Percentiles rank a stretch among this genome's conserved stretches.
These are phyloP conservation scores for Coboldia fuscipes DNA, from an alignment of 1,140 invertebrate genomes.

Conservation along the genomic window DNA sequence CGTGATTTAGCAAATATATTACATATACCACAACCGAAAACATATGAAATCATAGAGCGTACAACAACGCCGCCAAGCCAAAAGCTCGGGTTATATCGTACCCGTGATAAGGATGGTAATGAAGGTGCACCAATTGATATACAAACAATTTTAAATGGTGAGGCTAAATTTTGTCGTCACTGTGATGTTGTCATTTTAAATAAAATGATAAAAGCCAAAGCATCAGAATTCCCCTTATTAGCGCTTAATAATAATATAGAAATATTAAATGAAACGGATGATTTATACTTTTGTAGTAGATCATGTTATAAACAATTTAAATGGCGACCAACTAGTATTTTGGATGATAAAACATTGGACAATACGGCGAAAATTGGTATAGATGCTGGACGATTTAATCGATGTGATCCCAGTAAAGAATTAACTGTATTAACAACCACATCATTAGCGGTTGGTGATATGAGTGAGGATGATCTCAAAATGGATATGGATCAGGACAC, in stretches of 20 bases:
- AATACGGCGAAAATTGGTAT: background rate
- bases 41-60: constrained; percentile 64
- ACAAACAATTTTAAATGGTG: constrained; percentile 72
- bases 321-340: constrained; percentile 26
- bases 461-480: constrained; percentile 8
- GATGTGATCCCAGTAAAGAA: background rate
- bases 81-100: constrained; percentile 56
- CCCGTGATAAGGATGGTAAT: constrained; percentile 65
- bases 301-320: constrained; percentile 59
- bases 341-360: constrained; percentile 20
- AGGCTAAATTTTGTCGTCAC: constrained; percentile 73
- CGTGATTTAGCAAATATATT: constrained; percentile 77
- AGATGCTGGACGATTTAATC: background rate
- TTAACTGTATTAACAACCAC: background rate
- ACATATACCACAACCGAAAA: constrained; percentile 67
- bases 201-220: constrained; percentile 57
- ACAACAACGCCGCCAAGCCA: constrained; percentile 57
- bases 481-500: constrained; percentile 19
- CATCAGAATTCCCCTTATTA: constrained; percentile 53
- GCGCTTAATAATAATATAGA: constrained; percentile 33
- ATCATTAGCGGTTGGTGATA: background rate
- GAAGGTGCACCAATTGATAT: constrained; percentile 68
- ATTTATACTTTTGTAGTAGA: constrained; percentile 64
- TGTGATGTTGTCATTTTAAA: constrained; percentile 78
- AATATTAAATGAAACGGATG: constrained; percentile 32